Conservation (phyloP, 1,140 invertebrate genomes). For the Zaprionus ghesquierei region DNA sequence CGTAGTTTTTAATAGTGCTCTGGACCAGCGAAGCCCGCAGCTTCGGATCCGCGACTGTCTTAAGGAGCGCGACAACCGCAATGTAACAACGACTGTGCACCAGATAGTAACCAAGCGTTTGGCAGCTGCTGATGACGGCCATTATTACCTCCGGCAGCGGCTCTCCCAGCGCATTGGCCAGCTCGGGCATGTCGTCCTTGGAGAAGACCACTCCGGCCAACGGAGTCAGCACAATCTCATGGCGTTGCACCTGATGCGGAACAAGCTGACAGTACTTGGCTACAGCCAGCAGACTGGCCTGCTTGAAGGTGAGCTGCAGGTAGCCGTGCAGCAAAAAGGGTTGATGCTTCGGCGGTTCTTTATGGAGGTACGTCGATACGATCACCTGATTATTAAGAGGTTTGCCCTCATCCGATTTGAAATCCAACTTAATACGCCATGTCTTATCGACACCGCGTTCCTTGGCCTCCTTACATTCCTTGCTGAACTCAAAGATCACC, state of each 20-base stretch:
- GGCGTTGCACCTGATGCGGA: slow-evolving; percentile 40
- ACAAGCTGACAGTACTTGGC: slow-evolving; percentile 60
- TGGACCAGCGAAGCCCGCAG: slow-evolving; percentile 47
- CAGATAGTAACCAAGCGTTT: slow-evolving; percentile 54
- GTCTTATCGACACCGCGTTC: slow-evolving; percentile 11
- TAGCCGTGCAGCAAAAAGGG: slow-evolving; percentile 28
- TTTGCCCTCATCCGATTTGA: neutral
- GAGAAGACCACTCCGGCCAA: slow-evolving; percentile 53
- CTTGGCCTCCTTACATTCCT: slow-evolving; percentile 50
- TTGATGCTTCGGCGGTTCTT: slow-evolving; percentile 29
- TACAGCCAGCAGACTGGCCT: slow-evolving; percentile 62
- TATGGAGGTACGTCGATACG: slow-evolving; percentile 27
- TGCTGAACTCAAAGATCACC: slow-evolving; percentile 54
- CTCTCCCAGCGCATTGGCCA: slow-evolving; percentile 41
- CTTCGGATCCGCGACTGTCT: slow-evolving; percentile 30
- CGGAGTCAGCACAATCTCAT: slow-evolving; percentile 55
- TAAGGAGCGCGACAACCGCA: slow-evolving; percentile 41
- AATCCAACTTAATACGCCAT: slow-evolving; percentile 36
- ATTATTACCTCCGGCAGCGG: slow-evolving; percentile 38
- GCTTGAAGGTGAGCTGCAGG: slow-evolving; percentile 56
- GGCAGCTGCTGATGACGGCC: slow-evolving; percentile 62
- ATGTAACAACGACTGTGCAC: slow-evolving; percentile 59
- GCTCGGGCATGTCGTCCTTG: slow-evolving; percentile 32
- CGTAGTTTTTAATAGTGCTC: slow-evolving; percentile 60
- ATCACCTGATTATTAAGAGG: slow-evolving; percentile 7